These are phyloP conservation scores for Xiphorhynchus erythropygius DNA, from an alignment of 2,797 vertebrate species.

Conservation along the genomic window DNA sequence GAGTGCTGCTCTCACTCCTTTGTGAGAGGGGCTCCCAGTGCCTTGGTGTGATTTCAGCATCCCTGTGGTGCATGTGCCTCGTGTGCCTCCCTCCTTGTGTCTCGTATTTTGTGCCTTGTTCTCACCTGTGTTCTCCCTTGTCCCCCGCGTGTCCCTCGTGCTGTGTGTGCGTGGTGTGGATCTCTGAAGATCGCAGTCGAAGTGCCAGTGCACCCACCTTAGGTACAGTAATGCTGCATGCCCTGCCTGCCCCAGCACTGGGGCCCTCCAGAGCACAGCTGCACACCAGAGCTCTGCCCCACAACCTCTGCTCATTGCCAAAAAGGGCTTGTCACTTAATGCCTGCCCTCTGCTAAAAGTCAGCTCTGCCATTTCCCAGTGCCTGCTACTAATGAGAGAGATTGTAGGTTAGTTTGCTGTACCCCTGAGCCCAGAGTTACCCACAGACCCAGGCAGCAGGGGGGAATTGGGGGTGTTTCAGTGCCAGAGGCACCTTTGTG, in stretches of 20 bases:
- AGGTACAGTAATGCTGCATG: constrained; percentile 90
- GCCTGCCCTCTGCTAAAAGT: constrained; percentile 38
- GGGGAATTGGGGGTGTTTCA: neutral
- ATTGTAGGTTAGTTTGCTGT: neutral
- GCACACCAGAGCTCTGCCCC: neutral
- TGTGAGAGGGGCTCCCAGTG: neutral
- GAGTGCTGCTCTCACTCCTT: neutral
- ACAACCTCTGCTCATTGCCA: neutral
- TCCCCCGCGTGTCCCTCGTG: constrained; percentile 79
- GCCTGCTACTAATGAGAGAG: constrained; percentile 48
- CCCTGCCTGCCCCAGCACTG: constrained; percentile 65
- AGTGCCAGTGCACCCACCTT: constrained; percentile 93
- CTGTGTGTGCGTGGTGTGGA: constrained; percentile 81
- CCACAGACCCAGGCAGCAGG: neutral
- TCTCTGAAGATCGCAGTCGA: constrained; percentile 92
- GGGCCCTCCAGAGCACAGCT: neutral
- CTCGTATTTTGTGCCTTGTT: constrained; percentile 69
- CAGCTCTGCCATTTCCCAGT: neutral
- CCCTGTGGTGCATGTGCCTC: neutral
- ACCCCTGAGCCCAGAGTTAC: neutral
- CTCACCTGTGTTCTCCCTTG: constrained; percentile 79
- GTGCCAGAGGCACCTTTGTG: neutral
- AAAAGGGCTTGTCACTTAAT: neutral
- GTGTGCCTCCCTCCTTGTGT: neutral
- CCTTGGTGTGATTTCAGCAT: neutral